phyloP scores from a whole-genome alignment of 2,113 vertebrate genomes.

The Esox niger region DNA sequence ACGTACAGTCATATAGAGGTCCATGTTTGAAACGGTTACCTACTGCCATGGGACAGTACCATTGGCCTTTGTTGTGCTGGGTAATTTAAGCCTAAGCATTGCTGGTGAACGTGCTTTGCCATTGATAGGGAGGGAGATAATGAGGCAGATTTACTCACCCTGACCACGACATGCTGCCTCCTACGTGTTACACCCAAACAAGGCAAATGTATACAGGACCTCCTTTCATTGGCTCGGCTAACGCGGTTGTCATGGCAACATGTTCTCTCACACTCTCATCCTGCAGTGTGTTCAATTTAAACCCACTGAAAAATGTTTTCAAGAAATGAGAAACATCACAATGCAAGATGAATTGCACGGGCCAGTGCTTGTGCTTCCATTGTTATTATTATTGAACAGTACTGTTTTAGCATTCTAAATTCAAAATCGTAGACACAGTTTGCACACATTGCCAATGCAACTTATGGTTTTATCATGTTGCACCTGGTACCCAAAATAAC shows the following conservation, averaged over 20 bases:
- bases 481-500: too few species aligned
- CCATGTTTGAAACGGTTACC: background rate
- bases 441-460: too few species aligned
- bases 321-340: background rate
- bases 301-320: conserved; percentile 12
- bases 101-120: background rate
- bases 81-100: background rate
- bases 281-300: background rate
- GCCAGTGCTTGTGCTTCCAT: background rate
- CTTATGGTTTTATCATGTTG: too few species aligned
- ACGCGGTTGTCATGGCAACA: conserved; percentile 34
- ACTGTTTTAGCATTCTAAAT: too few species aligned
- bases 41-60: background rate
- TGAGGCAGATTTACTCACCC: conserved; percentile 8
- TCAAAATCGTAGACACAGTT: too few species aligned
- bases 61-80: too few species aligned
- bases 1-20: background rate
- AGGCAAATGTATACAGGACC: conserved; percentile 12
- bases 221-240: conserved; percentile 14
- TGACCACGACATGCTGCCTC: conserved; percentile 7
- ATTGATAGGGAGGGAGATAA: background rate
- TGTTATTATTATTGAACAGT: background rate
- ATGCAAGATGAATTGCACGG: background rate
- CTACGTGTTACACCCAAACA: conserved; percentile 9
- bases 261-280: background rate